Conservation (phyloP, 2,113 vertebrate species). For the Ondatra zibethicus region DNA sequence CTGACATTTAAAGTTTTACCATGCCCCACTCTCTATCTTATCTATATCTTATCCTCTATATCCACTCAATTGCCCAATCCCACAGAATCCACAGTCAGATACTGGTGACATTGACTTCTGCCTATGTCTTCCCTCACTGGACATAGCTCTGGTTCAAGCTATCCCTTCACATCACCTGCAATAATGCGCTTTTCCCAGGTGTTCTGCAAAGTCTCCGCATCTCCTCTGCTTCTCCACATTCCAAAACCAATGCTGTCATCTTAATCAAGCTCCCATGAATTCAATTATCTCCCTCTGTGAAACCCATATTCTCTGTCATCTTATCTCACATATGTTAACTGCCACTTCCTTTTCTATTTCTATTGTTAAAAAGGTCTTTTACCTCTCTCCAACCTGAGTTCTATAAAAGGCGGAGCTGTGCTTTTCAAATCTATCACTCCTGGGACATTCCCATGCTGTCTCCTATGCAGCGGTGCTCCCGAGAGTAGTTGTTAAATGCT, state of each 20-base stretch:
- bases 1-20: not conserved
- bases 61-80: not conserved
- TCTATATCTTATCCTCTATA: not conserved
- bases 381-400: slow-evolving; percentile 24
- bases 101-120: slow-evolving; percentile 6
- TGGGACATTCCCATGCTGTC: not conserved
- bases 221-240: not conserved
- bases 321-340: not conserved
- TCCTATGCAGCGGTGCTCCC: not conserved
- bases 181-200: not conserved
- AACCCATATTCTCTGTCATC: not conserved
- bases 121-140: not conserved
- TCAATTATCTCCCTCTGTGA: not conserved
- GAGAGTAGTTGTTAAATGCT: not conserved
- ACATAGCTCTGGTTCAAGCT: not conserved
- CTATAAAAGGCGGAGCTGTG: not conserved
- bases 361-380: not conserved
- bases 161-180: not conserved
- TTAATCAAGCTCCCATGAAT: not conserved
- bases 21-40: not conserved
- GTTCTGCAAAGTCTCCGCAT: not conserved
- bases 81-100: not conserved
- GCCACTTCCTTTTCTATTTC: not conserved
- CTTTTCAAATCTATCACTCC: not conserved
- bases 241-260: not conserved